phyloP scores from a whole-genome alignment of 2,797 vertebrate genomes.

The Darevskia nairensis region DNA sequence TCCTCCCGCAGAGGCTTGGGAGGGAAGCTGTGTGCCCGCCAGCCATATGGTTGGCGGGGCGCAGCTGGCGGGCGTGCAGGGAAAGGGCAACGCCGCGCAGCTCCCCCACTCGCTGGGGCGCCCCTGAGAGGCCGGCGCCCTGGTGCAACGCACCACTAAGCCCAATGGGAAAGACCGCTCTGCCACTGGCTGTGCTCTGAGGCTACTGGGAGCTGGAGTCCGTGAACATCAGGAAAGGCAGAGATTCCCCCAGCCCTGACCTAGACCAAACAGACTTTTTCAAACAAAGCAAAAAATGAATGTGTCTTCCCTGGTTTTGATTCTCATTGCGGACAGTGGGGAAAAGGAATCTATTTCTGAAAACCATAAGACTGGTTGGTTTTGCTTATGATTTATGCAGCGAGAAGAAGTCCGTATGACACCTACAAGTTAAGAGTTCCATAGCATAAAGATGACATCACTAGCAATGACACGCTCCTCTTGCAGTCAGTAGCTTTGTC shows the following conservation, averaged over 20 bases:
- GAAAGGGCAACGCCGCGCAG: no score
- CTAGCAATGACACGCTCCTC: slow-evolving; percentile 73
- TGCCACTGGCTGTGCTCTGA: no score
- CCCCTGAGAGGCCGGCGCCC: no score
- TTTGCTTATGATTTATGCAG: slow-evolving; percentile 81
- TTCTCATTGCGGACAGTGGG: slow-evolving; percentile 67
- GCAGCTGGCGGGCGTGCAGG: no score
- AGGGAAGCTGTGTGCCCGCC: no score
- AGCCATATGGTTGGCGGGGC: no score
- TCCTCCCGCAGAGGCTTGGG: no score
- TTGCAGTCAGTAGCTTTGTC: slow-evolving; percentile 67
- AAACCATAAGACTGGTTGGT: slow-evolving; percentile 74
- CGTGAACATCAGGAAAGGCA: neutral
- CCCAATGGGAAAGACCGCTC: no score
- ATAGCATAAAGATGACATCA: slow-evolving; percentile 71
- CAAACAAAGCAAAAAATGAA: slow-evolving; percentile 43
- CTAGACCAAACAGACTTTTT: slow-evolving; percentile 9
- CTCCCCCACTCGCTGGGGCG: no score
- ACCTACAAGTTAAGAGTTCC: slow-evolving; percentile 76
- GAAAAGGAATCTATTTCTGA: slow-evolving; percentile 81
- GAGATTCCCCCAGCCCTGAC: neutral
- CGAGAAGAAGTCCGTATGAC: slow-evolving; percentile 79
- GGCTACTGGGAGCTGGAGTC: neutral
- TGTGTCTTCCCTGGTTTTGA: slow-evolving; percentile 61
- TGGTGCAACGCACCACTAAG: no score